Evolutionary conservation across 2,113 vertebrate genomes (phyloP).

Genomic region (Chauna torquata): DNA sequence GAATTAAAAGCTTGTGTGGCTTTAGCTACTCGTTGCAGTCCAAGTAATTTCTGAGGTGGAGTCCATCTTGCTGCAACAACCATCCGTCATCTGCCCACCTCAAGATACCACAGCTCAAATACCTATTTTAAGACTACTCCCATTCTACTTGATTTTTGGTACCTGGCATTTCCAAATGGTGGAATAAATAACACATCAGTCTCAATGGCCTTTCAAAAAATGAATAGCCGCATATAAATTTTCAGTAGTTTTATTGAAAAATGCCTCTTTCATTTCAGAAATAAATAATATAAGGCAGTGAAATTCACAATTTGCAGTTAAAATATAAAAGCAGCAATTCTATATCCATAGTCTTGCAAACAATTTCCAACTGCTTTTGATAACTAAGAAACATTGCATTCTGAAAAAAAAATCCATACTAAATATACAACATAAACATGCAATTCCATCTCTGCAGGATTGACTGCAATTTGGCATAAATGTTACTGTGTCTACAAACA

Average conservation of each 20-base stretch:
- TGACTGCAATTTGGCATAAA: constrained; percentile 89
- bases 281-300: constrained; percentile 99
- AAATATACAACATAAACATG: constrained; percentile 99
- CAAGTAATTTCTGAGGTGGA: neutral
- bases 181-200: neutral
- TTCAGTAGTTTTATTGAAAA: constrained; percentile 99
- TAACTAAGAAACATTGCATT: constrained; percentile 92
- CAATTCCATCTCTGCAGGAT: constrained; percentile 90
- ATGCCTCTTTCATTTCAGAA: constrained; percentile 99
- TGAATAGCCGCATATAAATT: constrained; percentile 68
- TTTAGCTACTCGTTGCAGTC: neutral
- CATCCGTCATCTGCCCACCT: neutral
- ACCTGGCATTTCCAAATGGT: neutral
- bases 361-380: constrained; percentile 91
- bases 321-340: constrained; percentile 93
- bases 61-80: neutral
- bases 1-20: neutral
- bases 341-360: constrained; percentile 93
- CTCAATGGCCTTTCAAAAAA: constrained; percentile 33
- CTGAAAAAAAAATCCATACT: constrained; percentile 86
- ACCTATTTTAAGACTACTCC: neutral
- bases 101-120: neutral
- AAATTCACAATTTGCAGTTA: constrained; percentile 99
- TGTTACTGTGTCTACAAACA: constrained; percentile 89
- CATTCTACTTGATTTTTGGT: neutral